Conservation (phyloP, 2,113 vertebrate genomes). For the Antennarius striatus region DNA sequence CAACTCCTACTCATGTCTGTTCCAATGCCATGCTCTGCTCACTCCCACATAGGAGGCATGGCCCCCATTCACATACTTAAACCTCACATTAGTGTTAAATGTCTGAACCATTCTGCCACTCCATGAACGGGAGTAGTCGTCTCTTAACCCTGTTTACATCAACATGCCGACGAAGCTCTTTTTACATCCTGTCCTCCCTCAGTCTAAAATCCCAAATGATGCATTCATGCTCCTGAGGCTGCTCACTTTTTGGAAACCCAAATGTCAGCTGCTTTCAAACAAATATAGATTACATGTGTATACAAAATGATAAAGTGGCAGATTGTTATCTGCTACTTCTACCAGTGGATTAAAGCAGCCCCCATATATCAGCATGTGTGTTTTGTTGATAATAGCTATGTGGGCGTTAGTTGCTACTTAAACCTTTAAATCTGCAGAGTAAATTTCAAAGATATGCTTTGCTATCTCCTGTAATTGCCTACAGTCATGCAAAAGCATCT, state of each 20-base stretch:
- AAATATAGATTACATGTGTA: neutral
- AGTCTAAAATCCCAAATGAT: neutral
- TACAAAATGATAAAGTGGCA: neutral
- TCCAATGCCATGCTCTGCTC: too few relatives aligned
- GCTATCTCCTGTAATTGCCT: conserved; percentile 45
- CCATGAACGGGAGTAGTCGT: neutral
- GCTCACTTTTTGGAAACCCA: neutral
- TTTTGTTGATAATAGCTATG: neutral
- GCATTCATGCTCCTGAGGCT: neutral
- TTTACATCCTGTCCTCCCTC: neutral
- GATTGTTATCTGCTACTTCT: neutral
- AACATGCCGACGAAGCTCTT: neutral
- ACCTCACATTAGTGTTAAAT: too few relatives aligned
- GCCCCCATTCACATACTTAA: too few relatives aligned
- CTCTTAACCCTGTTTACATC: neutral
- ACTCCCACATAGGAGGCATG: too few relatives aligned
- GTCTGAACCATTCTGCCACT: neutral
- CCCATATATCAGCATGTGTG: too few relatives aligned
- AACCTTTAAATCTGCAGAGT: neutral
- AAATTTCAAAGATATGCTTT: conserved; percentile 16
- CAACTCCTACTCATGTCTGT: too few relatives aligned
- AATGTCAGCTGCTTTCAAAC: neutral
- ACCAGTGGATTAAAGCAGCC: too few relatives aligned
- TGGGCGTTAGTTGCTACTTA: neutral
- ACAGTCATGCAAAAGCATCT: conserved; percentile 33